Evolutionary conservation across 2,888 invertebrate species (phyloP).

Genomic region (Chymomyza caudatula): DNA sequence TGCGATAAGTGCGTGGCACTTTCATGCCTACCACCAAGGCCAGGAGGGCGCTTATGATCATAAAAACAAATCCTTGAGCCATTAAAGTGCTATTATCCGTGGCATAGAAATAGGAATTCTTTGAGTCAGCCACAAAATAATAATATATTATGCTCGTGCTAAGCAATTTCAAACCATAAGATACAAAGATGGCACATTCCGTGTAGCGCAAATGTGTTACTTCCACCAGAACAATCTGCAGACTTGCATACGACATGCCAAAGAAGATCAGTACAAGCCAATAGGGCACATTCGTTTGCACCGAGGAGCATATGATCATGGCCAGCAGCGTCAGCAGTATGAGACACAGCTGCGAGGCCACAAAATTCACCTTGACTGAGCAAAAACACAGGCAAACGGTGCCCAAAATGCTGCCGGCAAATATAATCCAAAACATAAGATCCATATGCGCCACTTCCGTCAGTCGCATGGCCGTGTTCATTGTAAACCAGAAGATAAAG

Average conservation of each 20-base stretch:
- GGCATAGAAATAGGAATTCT: conserved; percentile 73
- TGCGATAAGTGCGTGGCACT: conserved; percentile 71
- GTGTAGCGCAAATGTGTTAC: conserved; percentile 68
- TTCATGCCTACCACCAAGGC: conserved; percentile 74
- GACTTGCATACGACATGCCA: conserved; percentile 66
- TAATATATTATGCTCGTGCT: conserved; percentile 66
- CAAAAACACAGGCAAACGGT: conserved; percentile 54
- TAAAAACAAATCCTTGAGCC: conserved; percentile 73
- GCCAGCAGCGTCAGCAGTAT: conserved; percentile 60
- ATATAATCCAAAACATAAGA: conserved; percentile 71
- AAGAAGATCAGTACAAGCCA: conserved; percentile 72
- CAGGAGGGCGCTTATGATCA: conserved; percentile 70
- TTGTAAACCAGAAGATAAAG: conserved; percentile 72
- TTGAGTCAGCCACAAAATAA: conserved; percentile 68
- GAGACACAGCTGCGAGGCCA: conserved; percentile 54
- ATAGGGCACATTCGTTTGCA: conserved; percentile 56
- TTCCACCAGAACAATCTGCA: conserved; percentile 69
- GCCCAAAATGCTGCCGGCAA: conserved; percentile 56
- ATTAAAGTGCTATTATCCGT: conserved; percentile 68
- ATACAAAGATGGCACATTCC: conserved; percentile 62
- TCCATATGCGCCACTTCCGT: conserved; percentile 56
- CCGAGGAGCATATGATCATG: conserved; percentile 65
- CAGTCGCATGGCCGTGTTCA: conserved; percentile 66
- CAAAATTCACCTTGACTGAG: conserved; percentile 71
- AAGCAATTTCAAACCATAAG: conserved; percentile 62